Conservation (phyloP, 1,140 invertebrate species). For the Zaprionus capensis region DNA sequence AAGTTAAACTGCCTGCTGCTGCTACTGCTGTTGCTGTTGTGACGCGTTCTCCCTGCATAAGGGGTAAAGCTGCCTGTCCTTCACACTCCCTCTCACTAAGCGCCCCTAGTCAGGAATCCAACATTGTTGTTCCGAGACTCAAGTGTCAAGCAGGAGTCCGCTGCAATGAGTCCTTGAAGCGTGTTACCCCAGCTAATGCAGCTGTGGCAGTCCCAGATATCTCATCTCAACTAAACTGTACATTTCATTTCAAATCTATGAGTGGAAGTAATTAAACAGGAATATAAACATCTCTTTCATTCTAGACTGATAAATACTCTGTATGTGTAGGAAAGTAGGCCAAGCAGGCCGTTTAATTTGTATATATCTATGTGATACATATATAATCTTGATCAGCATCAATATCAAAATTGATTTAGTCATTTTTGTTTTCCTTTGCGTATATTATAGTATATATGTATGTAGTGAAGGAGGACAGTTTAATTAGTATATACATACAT, state of each 20-base stretch:
- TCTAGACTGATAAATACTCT: too few species aligned
- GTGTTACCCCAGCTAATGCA: slow-evolving; percentile 1
- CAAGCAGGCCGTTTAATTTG: too few species aligned
- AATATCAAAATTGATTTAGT: too few species aligned
- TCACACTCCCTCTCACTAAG: neutral
- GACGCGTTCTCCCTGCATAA: slow-evolving; percentile 29
- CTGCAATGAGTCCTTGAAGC: neutral
- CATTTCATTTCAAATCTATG: neutral
- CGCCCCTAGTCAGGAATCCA: neutral
- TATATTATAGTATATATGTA: too few species aligned
- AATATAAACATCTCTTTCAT: too few species aligned
- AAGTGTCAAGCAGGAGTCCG: slow-evolving; percentile 15
- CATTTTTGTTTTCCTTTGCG: too few species aligned
- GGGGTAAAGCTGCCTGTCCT: slow-evolving; percentile 1
- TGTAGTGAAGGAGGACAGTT: too few species aligned
- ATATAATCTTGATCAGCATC: too few species aligned
- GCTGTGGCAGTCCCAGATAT: neutral
- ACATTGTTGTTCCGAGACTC: slow-evolving; percentile 20
- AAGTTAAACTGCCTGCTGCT: slow-evolving; percentile 68
- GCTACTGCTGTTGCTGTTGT: neutral
- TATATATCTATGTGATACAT: too few species aligned
- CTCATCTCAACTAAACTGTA: neutral
- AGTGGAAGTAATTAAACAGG: neutral
- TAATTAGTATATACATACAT: too few species aligned
- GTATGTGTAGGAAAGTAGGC: too few species aligned